Evolutionary conservation across 1,140 invertebrate genomes (phyloP).

Genomic region (Calosoma granatense): DNA sequence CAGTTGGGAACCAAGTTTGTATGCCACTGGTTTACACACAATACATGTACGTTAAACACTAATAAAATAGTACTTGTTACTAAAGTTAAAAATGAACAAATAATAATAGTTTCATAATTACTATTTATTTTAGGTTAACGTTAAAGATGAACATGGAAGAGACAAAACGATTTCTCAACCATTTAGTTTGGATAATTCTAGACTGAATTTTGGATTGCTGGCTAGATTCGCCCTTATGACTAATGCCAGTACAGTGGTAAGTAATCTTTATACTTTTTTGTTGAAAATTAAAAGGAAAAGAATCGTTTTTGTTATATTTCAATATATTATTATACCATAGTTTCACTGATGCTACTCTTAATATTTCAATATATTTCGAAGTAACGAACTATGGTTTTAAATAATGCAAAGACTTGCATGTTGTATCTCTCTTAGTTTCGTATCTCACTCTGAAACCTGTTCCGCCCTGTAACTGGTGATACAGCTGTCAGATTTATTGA

Average conservation of each 20-base stretch:
- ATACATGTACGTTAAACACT: constrained; percentile 46
- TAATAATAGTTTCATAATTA: constrained; percentile 7
- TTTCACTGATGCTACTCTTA: constrained; percentile 1
- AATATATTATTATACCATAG: constrained; percentile 12
- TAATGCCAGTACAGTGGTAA: constrained; percentile 60
- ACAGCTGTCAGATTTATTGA: too few species aligned
- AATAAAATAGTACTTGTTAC: constrained; percentile 1
- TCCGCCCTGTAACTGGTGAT: too few species aligned
- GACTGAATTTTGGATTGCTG: constrained; percentile 52
- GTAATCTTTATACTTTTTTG: constrained; percentile 28
- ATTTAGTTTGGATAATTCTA: constrained; percentile 67
- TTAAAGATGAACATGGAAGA: constrained; percentile 49
- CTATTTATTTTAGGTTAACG: constrained; percentile 42
- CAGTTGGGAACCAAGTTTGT: constrained; percentile 58
- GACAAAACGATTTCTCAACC: constrained; percentile 48
- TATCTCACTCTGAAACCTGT: too few species aligned
- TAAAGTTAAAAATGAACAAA: neutral
- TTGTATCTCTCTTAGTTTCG: too few species aligned
- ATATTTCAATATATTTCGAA: too few species aligned
- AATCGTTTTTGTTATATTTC: constrained; percentile 15
- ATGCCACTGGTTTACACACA: constrained; percentile 54
- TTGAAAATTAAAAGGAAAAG: too few species aligned
- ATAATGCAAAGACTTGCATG: too few species aligned
- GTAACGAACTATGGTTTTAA: too few species aligned
- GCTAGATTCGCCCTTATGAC: constrained; percentile 63